Evolutionary conservation across 1,140 invertebrate genomes (phyloP), one percentile per base, ranked within the genome.

Genomic region (Drosophila simulans): DNA sequence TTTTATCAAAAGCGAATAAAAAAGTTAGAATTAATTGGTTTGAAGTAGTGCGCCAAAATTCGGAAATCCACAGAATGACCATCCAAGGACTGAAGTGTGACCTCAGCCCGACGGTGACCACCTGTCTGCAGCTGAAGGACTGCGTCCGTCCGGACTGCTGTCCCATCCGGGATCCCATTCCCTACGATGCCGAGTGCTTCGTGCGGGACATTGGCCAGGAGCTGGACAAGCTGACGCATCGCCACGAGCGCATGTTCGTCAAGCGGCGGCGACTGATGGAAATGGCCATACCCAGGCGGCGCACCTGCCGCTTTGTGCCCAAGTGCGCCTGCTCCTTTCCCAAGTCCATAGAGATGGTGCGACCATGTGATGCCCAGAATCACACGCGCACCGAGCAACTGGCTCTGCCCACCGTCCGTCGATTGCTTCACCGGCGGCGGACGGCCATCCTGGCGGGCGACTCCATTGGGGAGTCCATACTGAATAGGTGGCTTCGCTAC

Each of bases 341-440:
- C 15, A 91, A 90, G 35, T 63, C 69, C 1, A 82, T 91, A 10
- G 59, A 91, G 39, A 75, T 91, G 5, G 70, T 84, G 3, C 70
- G 20, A 0, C 46, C 64, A n/a, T 68, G 59, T 8, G 69, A 77
- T 5, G 72, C 73, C 15, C 10, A 27, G 5, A 52, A 37, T 0
- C 42, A 90, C 22, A 91, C 90, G 0, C 80, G 90, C 12, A 91
- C 90, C 13, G 90, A 91, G 37, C 90, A 90, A 46, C 45, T 91
- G 27, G 80, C 90, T 1, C 63, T 90, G 62, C 90, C 90, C 2
- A 35, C 59, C 0, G 74, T 88, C 0, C 73, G 73, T 22, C 66
- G 83, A 3, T 60, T 88, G 20, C 68, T 78, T 7, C 5, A 57
- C 5, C 64, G 80, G 0, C 40, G 72, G 0, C n/a, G 51, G 4